phyloP scores from a whole-genome alignment of 2,797 vertebrate species.

The Saxicola maurus region DNA sequence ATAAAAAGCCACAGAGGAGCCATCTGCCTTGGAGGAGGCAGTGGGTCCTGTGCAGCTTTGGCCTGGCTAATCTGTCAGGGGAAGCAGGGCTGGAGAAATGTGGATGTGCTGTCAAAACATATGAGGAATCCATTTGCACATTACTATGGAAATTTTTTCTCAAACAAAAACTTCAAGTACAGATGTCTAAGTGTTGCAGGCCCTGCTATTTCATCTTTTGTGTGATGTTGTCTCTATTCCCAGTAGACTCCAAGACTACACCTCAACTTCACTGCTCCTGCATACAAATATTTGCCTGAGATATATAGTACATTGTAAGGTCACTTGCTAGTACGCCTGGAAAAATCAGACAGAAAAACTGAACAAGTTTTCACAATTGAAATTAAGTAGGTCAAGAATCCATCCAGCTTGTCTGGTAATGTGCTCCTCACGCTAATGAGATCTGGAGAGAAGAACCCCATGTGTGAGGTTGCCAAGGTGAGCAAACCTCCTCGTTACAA shows the following conservation, averaged over 20 bases:
- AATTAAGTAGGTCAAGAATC: slow-evolving; percentile 68
- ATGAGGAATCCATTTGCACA: slow-evolving; percentile 53
- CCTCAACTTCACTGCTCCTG: slow-evolving; percentile 28
- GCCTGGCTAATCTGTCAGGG: background rate
- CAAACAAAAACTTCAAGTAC: slow-evolving; percentile 42
- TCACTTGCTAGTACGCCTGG: slow-evolving; percentile 38
- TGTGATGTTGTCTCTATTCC: slow-evolving; percentile 54
- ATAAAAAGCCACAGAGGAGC: background rate
- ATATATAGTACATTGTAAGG: slow-evolving; percentile 61
- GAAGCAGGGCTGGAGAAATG: slow-evolving; percentile 1
- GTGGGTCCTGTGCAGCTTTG: background rate
- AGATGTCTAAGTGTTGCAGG: slow-evolving; percentile 48
- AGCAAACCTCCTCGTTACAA: slow-evolving; percentile 59
- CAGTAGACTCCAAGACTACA: background rate
- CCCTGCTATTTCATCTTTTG: slow-evolving; percentile 50
- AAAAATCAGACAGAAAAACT: slow-evolving; percentile 49
- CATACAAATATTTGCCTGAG: slow-evolving; percentile 52
- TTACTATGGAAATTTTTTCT: slow-evolving; percentile 40
- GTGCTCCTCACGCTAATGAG: slow-evolving; percentile 63
- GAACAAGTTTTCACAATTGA: slow-evolving; percentile 47
- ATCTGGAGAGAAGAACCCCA: slow-evolving; percentile 65
- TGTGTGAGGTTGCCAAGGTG: slow-evolving; percentile 66
- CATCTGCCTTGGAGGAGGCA: background rate
- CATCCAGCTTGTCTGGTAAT: slow-evolving; percentile 50
- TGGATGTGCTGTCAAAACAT: slow-evolving; percentile 29